Base-by-base conservation (phyloP, 2,888 invertebrate species). In the Drosophila silvestris region DNA sequence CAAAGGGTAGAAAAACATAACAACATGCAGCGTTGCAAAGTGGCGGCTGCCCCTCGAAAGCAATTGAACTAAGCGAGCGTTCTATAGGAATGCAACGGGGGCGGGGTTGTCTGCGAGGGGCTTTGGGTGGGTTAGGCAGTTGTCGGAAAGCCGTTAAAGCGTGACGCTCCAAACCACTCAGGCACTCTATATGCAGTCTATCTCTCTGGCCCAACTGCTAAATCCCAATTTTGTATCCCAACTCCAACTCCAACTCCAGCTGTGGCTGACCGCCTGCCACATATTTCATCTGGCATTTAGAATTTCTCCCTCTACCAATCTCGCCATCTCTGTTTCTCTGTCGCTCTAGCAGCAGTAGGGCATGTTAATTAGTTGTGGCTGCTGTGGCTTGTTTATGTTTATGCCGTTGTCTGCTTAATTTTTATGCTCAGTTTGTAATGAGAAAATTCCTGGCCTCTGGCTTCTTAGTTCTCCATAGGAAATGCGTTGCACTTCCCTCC, bases 261-360 rank as follows among this genome's bases (percentile, higher is more conserved):
- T 82, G 81, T 62, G 82, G 71, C 70, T 81, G 82, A 81, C 82
- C 81, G 81, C 79, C 79, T 77, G 80, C 80, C 82, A 82, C 82
- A 82, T 82, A 80, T 80, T 75, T 82, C 68, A 78, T 80, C 47
- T 56, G 57, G 62, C 52, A 66, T 62, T 65, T 64, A 56, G 65
- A 56, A 47, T 33, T 30, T 57, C 53, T 32, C 51, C 32, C 32
- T 9, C n/a, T 9, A 22, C 47, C 14, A 22, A 12, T 22, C 44
- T 5, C 5, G 12, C 5, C 44, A 12, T 28, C 16, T 28, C n/a
- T 22, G 3, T 30, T 3, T 0, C 12, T 35, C 52, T 28, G 30
- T 16, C n/a, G 28, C 14, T n/a, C 35, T 4, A 10, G 14, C 16
- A 32, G 12, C 35, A 28, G 35, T 10, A 41, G 65, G 53, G 74